Evolutionary conservation across 2,797 vertebrate species (phyloP), one percentile per base, ranked within the genome.

Genomic region (Rhynchonycteris naso): DNA sequence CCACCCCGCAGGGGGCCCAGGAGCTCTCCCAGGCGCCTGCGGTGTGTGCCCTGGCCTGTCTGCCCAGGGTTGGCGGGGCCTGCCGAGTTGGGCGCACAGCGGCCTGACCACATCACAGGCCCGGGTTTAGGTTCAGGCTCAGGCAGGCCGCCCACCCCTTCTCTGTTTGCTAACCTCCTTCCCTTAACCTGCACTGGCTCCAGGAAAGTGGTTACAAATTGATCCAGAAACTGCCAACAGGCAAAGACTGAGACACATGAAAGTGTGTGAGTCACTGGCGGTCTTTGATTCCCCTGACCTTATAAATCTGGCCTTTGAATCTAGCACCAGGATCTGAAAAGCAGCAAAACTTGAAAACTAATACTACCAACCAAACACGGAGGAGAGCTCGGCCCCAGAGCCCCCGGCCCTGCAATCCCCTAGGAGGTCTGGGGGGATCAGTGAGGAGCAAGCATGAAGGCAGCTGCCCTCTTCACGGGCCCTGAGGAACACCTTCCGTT

Each of bases 71-170:
- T 85, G 90, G 92, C 56, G 35, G 75, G 90, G 76, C 43, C 90
- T 56, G 68, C 76, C 0, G 0, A 68, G 90, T 88, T 61, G 92
- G 84, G 81, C 38, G 18, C 92, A 28, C 47, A 33, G 82, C 7
- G 3, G 50, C 94, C 96, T 47, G 86, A 97, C 97, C 96, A 97
- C 97, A 97, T 97, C 95, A 97, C 89, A 97, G 89, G 93, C 93
- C 65, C 21, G 9, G 79, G 88, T 94, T 76, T 18, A 0, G 69
- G 85, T 68, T 94, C 90, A 59, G 93, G 96, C 86, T 93, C 94
- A 83, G 97, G 93, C 96, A 96, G 88, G 93, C 86, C 30, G 19
- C 94, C 97, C 76, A 80, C 88, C 86, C 93, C 88, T 92, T 92
- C 90, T 85, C 89, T 95, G 56, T 91, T 94, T 91, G 83, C 89